These are phyloP conservation scores for Verasper variegatus DNA, from an alignment of 2,113 vertebrate genomes.

Conservation along the genomic window DNA sequence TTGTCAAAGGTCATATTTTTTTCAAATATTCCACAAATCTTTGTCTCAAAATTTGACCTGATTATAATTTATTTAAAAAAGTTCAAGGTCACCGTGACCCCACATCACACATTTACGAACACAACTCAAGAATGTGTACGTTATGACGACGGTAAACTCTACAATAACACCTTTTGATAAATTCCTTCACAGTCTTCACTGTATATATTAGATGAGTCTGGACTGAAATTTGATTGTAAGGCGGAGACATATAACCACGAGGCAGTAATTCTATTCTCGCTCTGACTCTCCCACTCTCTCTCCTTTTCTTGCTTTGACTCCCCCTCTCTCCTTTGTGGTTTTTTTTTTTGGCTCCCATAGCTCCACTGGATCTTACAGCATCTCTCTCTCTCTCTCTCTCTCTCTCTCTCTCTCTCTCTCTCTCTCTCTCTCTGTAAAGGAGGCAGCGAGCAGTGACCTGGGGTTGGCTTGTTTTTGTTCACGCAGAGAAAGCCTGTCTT, in stretches of 20 bases:
- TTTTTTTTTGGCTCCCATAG: conserved; percentile 11
- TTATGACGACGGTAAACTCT: no score
- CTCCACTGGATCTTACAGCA: conserved; percentile 16
- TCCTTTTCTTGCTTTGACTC: conserved; percentile 7
- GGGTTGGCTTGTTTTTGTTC: conserved; percentile 55
- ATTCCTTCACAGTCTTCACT: neutral
- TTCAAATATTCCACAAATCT: neutral
- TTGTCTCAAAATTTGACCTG: neutral
- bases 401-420: neutral
- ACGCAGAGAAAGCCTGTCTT: conserved; percentile 38
- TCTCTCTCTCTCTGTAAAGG: conserved; percentile 10
- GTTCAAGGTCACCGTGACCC: neutral
- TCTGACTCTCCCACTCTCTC: neutral
- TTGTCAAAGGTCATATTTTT: neutral
- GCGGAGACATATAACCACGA: neutral
- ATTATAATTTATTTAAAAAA: no score
- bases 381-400: neutral
- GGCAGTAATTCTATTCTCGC: conserved; percentile 13
- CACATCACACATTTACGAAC: neutral
- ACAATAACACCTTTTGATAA: neutral
- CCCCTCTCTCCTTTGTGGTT: conserved; percentile 16
- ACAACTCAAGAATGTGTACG: neutral
- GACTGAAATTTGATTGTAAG: neutral
- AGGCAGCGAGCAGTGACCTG: conserved; percentile 30
- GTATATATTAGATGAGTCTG: neutral